Evolutionary conservation across 53 echinoderm and acorn worm species (phyloP), one percentile per base, ranked within the genome.

Genomic region (Zoroaster sp.): DNA sequence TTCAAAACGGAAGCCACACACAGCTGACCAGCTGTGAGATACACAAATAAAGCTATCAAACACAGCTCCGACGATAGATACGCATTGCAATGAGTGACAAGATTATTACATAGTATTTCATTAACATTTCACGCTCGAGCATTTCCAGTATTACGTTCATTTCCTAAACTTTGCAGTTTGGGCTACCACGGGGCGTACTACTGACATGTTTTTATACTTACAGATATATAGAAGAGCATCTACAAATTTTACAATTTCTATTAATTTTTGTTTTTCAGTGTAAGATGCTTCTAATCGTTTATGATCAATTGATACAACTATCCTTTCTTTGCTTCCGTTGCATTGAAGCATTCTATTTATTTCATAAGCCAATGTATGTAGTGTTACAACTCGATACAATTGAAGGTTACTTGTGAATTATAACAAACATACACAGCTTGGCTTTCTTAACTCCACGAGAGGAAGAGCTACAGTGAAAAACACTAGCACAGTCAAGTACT

Each of bases 171-270:
- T 34, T 76, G 76, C 76, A 76, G 76, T 81, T 81, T 40, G 66
- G 81, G 81, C 81, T 81, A 81, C 81, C 81, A 81, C 81, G 42
- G 4, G 67, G 43, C 81, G 32, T 42, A 39, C 59, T 54, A 65
- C 37, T 5, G 40, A 81, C 67, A 42, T 63, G 37, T 49, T 80
- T n/a, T 21, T 81, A 66, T 81, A 81, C 66, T 81, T 81, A 81
- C 81, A 81, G 81, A 81, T 81, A 81, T 81, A 81, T 81, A 81
- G 81, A 81, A 55, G 81, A 66, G 81, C 81, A 66, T 81, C 81
- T 81, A 81, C 67, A 81, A 66, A 81, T 81, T 81, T 81, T 81
- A 81, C 81, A 81, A 68, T 81, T 81, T 36, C 81, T 81, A 81
- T 65, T 43, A 65, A 23, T 65, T 75, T 76, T 49, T 30, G 20